phyloP scores from a whole-genome alignment of 2,888 invertebrate genomes.

The Thera obeliscata region DNA sequence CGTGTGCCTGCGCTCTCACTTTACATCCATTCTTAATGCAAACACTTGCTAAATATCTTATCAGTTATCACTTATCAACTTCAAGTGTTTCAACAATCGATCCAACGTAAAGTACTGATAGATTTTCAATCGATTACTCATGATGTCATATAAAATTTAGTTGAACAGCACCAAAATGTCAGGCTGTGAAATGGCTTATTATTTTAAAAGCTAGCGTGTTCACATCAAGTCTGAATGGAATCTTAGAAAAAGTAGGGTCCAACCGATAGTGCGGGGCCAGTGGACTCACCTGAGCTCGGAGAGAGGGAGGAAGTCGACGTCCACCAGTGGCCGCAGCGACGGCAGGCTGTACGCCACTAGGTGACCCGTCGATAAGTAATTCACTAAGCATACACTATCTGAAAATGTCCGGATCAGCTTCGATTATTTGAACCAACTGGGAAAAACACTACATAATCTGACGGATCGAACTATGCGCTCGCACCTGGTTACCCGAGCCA shows the following conservation, averaged over 20 bases:
- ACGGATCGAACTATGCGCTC: no score
- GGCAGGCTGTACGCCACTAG: slow-evolving; percentile 97
- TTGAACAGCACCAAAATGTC: slow-evolving; percentile 40
- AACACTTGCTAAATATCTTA: slow-evolving; percentile 29
- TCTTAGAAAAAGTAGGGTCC: slow-evolving; percentile 21
- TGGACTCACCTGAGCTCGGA: slow-evolving; percentile 94
- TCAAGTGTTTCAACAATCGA: slow-evolving; percentile 21
- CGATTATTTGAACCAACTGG: background rate
- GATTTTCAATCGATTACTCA: slow-evolving; percentile 16
- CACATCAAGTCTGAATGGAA: slow-evolving; percentile 45
- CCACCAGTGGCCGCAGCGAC: slow-evolving; percentile 95
- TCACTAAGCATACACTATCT: slow-evolving; percentile 97
- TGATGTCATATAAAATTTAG: slow-evolving; percentile 18
- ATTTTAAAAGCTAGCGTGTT: slow-evolving; percentile 41
- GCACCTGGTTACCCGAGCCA: background rate
- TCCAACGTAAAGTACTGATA: background rate
- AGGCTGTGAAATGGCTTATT: slow-evolving; percentile 36
- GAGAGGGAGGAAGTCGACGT: slow-evolving; percentile 97
- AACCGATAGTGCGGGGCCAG: slow-evolving; percentile 11
- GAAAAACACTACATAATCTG: no score
- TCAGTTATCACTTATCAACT: background rate
- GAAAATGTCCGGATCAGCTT: slow-evolving; percentile 49
- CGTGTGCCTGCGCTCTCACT: slow-evolving; percentile 23
- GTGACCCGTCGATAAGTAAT: slow-evolving; percentile 97
- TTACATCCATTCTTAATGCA: slow-evolving; percentile 40